Evolutionary conservation across 2,888 invertebrate genomes (phyloP).

Genomic region (Aphidius colemani): DNA sequence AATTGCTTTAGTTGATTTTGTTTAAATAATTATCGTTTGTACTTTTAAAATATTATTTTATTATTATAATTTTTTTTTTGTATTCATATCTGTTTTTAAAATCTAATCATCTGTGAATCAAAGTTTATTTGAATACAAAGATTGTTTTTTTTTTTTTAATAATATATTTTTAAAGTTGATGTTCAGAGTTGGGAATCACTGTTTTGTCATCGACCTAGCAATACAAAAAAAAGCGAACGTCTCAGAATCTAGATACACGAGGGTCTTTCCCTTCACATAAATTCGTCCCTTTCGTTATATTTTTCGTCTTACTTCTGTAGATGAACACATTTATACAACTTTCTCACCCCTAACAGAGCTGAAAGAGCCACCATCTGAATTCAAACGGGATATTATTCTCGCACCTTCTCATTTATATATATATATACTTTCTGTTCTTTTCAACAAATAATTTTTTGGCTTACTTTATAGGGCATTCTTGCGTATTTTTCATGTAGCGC

Average conservation of each 20-base stretch:
- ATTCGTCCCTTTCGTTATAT: constrained; percentile 33
- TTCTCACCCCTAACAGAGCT: constrained; percentile 29
- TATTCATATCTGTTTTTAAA: too few relatives aligned
- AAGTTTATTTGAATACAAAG: neutral
- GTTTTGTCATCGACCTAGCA: constrained; percentile 35
- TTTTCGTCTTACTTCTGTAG: constrained; percentile 27
- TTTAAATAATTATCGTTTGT: too few relatives aligned
- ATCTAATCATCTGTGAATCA: too few relatives aligned
- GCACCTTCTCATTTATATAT: constrained; percentile 36
- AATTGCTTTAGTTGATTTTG: neutral
- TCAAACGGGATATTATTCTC: constrained; percentile 41
- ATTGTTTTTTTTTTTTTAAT: neutral
- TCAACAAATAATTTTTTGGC: neutral
- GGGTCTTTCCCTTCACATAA: constrained; percentile 33
- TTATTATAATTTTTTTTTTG: too few relatives aligned
- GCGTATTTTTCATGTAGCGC: constrained; percentile 20
- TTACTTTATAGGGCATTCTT: constrained; percentile 18
- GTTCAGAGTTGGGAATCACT: constrained; percentile 36
- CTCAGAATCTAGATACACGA: constrained; percentile 33
- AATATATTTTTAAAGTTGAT: neutral
- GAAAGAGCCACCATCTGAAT: constrained; percentile 25
- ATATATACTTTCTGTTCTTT: too few relatives aligned
- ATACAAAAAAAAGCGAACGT: constrained; percentile 34
- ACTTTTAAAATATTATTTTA: too few relatives aligned
- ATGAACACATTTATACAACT: constrained; percentile 30